Evolutionary conservation across 2,113 vertebrate species (phyloP).

Genomic region (Dicerorhinus sumatrensis): DNA sequence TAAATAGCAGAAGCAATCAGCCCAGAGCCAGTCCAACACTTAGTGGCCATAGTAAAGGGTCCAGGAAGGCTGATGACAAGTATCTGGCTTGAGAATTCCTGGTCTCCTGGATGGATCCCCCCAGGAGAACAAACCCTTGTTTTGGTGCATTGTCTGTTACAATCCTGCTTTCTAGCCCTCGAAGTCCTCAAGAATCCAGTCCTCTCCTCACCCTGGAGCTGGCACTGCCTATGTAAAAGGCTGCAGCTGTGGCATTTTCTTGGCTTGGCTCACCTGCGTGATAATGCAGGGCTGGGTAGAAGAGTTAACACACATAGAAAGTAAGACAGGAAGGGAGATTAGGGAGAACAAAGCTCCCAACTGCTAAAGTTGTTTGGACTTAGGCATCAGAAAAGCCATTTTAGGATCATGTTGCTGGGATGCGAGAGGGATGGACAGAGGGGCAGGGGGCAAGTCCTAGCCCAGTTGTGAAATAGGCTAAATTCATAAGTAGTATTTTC

Average conservation of each 20-base stretch:
- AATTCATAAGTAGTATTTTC: neutral
- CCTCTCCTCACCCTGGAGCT: neutral
- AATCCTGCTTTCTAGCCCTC: constrained; percentile 51
- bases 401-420: neutral
- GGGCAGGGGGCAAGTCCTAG: neutral
- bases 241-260: constrained; percentile 8
- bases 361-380: neutral
- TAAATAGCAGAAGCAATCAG: neutral
- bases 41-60: neutral
- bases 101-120: neutral
- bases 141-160: constrained; percentile 25
- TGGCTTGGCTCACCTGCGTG: constrained; percentile 37
- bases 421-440: neutral
- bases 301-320: neutral
- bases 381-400: neutral
- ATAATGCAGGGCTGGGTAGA: neutral
- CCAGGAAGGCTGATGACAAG: neutral
- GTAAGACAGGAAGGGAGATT: neutral
- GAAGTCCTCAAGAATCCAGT: neutral
- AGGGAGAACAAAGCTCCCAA: neutral
- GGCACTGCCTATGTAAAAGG: neutral
- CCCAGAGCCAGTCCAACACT: neutral
- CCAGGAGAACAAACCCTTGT: constrained; percentile 1
- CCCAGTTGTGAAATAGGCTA: neutral
- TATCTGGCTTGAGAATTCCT: constrained; percentile 46